Percentiles rank a stretch among this genome's conserved stretches.
phyloP scores from a whole-genome alignment of 1,140 invertebrate species.

The Drosophila ambigua region DNA sequence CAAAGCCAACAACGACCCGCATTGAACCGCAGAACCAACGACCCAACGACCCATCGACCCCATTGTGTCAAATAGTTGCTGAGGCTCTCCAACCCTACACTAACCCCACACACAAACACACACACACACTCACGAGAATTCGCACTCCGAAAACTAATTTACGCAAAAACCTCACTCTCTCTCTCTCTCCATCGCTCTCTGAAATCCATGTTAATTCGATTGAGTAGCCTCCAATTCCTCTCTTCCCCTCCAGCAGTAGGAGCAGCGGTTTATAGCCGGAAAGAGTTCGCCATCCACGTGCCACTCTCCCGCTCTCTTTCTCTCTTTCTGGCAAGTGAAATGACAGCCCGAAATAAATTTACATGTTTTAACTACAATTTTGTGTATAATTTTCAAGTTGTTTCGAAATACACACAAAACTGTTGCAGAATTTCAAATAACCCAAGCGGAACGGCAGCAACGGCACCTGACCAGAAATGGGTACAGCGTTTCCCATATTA shows the following conservation, averaged over 20 bases:
- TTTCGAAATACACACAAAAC: background rate
- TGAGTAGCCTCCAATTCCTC: background rate
- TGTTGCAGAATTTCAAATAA: too few relatives aligned
- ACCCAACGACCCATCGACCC: slow-evolving; percentile 25
- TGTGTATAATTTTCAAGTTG: slow-evolving; percentile 37
- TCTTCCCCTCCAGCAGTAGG: too few relatives aligned
- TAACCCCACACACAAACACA: slow-evolving; percentile 14
- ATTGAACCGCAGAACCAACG: too few relatives aligned
- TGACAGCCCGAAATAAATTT: slow-evolving; percentile 66
- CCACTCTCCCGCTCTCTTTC: background rate
- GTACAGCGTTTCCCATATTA: too few relatives aligned
- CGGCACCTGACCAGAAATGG: too few relatives aligned
- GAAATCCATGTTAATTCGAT: too few relatives aligned
- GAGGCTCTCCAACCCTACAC: slow-evolving; percentile 28
- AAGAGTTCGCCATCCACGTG: slow-evolving; percentile 36
- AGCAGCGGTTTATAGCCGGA: background rate
- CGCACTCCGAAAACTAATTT: slow-evolving; percentile 11
- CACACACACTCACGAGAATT: too few relatives aligned
- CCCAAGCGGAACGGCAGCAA: too few relatives aligned
- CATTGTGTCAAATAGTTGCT: slow-evolving; percentile 63
- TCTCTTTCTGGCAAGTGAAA: slow-evolving; percentile 10
- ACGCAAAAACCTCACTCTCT: background rate
- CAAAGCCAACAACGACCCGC: too few relatives aligned
- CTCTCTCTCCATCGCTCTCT: too few relatives aligned
- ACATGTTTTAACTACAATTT: slow-evolving; percentile 56